Conservation (phyloP, 1,140 invertebrate genomes). For the Chrysomallon squamiferum region DNA sequence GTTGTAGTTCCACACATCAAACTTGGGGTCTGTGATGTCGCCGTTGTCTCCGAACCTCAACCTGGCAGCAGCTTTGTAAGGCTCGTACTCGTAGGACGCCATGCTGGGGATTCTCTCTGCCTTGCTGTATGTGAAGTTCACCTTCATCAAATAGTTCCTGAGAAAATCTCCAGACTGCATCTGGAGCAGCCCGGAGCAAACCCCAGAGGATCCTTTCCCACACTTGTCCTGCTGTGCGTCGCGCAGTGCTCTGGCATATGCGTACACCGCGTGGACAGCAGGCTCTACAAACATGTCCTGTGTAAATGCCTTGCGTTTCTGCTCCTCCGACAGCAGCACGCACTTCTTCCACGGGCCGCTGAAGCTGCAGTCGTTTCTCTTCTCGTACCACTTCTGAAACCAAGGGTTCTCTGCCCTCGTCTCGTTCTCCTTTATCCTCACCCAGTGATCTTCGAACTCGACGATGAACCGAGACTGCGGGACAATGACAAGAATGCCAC, state of each 20-base stretch:
- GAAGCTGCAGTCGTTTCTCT: constrained; percentile 35
- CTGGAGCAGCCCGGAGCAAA: constrained; percentile 49
- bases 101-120: constrained; percentile 55
- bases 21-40: constrained; percentile 44
- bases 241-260: constrained; percentile 60
- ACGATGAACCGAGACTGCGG: constrained; percentile 43
- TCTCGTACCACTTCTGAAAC: constrained; percentile 61
- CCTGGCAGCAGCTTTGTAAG: constrained; percentile 55
- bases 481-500: constrained; percentile 51
- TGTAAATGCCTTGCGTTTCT: constrained; percentile 21
- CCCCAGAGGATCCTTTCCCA: constrained; percentile 36
- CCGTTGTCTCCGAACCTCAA: constrained; percentile 57
- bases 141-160: constrained; percentile 58
- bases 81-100: constrained; percentile 55
- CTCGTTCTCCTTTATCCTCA: constrained; percentile 52
- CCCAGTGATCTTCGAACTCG: constrained; percentile 62
- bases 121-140: constrained; percentile 56
- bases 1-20: constrained; percentile 56
- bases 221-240: constrained; percentile 60
- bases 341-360: constrained; percentile 7
- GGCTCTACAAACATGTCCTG: constrained; percentile 61
- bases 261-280: constrained; percentile 61
- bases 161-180: constrained; percentile 58
- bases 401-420: constrained; percentile 56
- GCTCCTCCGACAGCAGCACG: constrained; percentile 15